phyloP scores from a whole-genome alignment of 2,888 invertebrate species.

The Leucoptera coffeella region DNA sequence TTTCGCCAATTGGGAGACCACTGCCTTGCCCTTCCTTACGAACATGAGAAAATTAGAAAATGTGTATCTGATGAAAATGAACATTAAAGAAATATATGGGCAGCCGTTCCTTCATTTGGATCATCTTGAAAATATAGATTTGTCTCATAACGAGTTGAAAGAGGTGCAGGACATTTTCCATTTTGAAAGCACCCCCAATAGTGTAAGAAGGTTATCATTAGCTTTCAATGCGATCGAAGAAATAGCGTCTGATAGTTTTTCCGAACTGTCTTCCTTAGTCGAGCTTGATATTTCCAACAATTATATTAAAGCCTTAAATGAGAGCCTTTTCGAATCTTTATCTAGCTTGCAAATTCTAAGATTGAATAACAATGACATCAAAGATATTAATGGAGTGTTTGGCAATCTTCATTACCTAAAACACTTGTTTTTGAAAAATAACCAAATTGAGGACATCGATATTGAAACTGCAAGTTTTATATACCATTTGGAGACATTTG shows the following conservation, averaged over 20 bases:
- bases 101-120: conserved; percentile 18
- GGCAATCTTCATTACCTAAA: conserved; percentile 22
- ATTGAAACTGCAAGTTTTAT: conserved; percentile 24
- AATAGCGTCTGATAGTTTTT: conserved; percentile 18
- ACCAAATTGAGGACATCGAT: conserved; percentile 23
- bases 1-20: conserved; percentile 15
- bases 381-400: conserved; percentile 30
- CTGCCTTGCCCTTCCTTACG: conserved; percentile 17
- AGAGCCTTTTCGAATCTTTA: conserved; percentile 23
- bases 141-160: conserved; percentile 20
- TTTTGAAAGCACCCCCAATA: conserved; percentile 20
- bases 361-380: conserved; percentile 26
- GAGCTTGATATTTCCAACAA: conserved; percentile 32
- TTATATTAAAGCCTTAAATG: conserved; percentile 17
- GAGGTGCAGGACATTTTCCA: conserved; percentile 19
- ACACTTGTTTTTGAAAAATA: conserved; percentile 24
- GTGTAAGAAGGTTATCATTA: conserved; percentile 16
- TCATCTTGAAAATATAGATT: conserved; percentile 18
- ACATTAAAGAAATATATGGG: conserved; percentile 15
- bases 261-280: conserved; percentile 16
- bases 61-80: conserved; percentile 14
- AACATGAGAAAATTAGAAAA: conserved; percentile 17
- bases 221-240: conserved; percentile 18
- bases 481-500: conserved; percentile 30
- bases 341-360: conserved; percentile 19